Base-by-base conservation (phyloP, 1,140 invertebrate species). In the Orchesella cincta region DNA sequence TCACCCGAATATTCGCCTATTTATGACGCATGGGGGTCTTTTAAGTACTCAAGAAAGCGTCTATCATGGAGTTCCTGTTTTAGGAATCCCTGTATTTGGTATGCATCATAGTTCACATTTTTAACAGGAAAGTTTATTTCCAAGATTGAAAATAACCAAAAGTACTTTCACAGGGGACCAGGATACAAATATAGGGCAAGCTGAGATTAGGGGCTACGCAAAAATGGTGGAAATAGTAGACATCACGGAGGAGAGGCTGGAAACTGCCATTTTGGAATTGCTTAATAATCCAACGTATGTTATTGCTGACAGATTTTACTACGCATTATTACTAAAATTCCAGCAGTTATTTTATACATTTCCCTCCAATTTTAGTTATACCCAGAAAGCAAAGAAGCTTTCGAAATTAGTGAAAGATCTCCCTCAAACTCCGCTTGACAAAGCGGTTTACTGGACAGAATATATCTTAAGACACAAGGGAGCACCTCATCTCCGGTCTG, bases 401-500 rank as follows among this genome's bases (percentile, higher is more conserved):
- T 78, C 77, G 14, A 33, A 1, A n/a, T 34, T 78, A 31, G 74
- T 81, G 23, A 57, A 75, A 33, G 82, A 83, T 62, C 82, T 78
- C 64, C 74, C 67, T 1, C 39, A 80, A 23, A 29, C 76, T 20
- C 80, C 82, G 0, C 33, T 81, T 1, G 75, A 83, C 1, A 73
- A 74, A 54, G 81, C 82, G 5, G 73, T 83, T 26, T 83, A 76
- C 46, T 83, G 82, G 82, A 74, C 78, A 23, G 82, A 83, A 67
- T 83, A 83, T 39, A 77, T 83, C 2, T 80, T 89, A 0, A 86
- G 91, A 8, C 91, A 91, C 77, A 85, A 88, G 54, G 88, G 88
- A 28, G 86, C 86, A 1, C 83, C 83, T 8, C 89, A 89, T 83
- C 80, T 90, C 1, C 85, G 84, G 20, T 85, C 87, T 20, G 83